Base-by-base conservation (phyloP, 2,113 vertebrate species). In the Centropristis striata region DNA sequence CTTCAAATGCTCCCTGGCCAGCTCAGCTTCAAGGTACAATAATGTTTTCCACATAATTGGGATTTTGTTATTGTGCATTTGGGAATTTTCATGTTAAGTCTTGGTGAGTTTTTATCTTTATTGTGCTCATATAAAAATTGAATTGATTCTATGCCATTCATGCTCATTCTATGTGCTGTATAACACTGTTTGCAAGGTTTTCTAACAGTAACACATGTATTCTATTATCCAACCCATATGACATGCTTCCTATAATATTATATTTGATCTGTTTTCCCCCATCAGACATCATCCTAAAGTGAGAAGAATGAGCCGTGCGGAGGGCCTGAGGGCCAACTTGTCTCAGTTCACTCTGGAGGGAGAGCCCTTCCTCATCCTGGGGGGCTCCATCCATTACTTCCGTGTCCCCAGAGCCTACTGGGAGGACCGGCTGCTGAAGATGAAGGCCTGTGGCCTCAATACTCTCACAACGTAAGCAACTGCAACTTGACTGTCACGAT, bases 361-460 rank as follows among this genome's bases (percentile, higher is more conserved):
- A 28, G 84, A 92, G 63, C 92, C 95, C 0, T 95, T 98, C 86
- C 93, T 83, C 36, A 95, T 98, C 5, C 91, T 97, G 0, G 96
- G 96, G 8, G 97, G 97, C 0, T 98, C 97, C 0, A 80, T 97
- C 72, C 97, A 98, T 90, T 97, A 97, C 28, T 98, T 98, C 90
- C 94, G 96, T 16, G 94, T 98, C 41, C 97, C 96, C 47, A 90
- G 84, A 65, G 94, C 94, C 0, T 96, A 98, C 86, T 98, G 97
- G 98, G 94, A 86, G 42, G 96, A 99, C 72, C 95, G 97, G 23
- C 85, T 95, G 65, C 67, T 94, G 73, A 94, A 94, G 88, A 88
- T 94, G 84, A 95, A 91, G 69, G 93, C 93, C 70, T 94, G 94
- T 80, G 98, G 97, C 61, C 83, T 98, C 53, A 98, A 99, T 88